Base-by-base conservation (phyloP, 2,113 vertebrate species). In the Brachyhypopomus occidentalis region DNA sequence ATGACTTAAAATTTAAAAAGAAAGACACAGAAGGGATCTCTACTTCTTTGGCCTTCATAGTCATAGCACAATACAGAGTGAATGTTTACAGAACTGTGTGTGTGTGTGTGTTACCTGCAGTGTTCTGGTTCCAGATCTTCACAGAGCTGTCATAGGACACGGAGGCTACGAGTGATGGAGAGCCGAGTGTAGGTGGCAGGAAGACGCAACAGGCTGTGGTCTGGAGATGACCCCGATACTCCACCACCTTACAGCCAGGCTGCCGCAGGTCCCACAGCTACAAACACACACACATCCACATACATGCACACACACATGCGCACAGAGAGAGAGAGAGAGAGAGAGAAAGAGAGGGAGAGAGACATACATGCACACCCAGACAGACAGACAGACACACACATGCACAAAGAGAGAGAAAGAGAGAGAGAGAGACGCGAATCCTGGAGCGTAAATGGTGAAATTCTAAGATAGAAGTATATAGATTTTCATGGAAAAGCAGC, bases 211-310 rank as follows among this genome's bases (percentile, higher is more conserved):
- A 95, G 6, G 96, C 92, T 0, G 93, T 94, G 74, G 94, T 96
- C 88, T 99, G 96, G 74, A 94, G 88, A 55, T 99, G 97, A 2
- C 97, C 97, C 73, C 85, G 91, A 87, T 97, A 98, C 73, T 98
- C 97, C 20, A 93, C 87, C 16, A 98, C 89, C 63, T 79, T 93
- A 91, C 84, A 88, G 80, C 94, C 93, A 0, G 94, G 95, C 93
- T 98, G 96, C 72, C 97, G 89, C n/a, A 98, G 93, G 90, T 98
- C 97, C 97, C 97, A 99, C 63, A 98, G 90, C 97, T 99, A 88
- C 84, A 84, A 78, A 87, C 62, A 30, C 77, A 82, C 59, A 41
- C 52, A 30, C 56, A 62, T 20, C 71, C 22, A 69, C n/a, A 73
- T 25, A 60, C 25, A 52, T 12, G 25, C 16, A 69, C 3, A 71